Conservation (phyloP, 2,797 vertebrate species). For the Eulemur albifrons region DNA sequence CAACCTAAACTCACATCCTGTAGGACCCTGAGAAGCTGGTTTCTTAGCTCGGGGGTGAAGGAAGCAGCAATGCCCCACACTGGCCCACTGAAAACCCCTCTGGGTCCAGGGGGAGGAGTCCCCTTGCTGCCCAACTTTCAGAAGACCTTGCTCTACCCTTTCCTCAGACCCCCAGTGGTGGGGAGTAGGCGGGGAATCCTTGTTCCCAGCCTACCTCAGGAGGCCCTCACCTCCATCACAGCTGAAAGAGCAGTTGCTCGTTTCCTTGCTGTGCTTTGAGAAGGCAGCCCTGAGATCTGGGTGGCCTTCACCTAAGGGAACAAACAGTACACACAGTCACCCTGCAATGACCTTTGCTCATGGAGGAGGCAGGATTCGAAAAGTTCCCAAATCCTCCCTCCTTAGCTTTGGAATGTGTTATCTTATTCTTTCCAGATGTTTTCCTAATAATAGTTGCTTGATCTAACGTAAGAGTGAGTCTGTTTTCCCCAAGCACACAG, state of each 20-base stretch:
- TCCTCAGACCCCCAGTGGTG: background rate
- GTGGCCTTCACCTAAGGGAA: constrained; percentile 39
- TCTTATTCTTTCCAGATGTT: constrained; percentile 73
- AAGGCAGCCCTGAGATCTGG: background rate
- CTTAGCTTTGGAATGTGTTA: background rate
- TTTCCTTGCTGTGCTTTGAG: background rate
- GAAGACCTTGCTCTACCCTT: background rate
- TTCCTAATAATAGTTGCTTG: constrained; percentile 30
- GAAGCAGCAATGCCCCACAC: background rate
- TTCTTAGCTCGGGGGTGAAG: background rate
- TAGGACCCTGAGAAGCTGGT: background rate
- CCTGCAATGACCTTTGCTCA: background rate
- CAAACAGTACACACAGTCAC: constrained; percentile 10
- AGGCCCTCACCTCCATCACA: background rate
- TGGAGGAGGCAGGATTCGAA: background rate
- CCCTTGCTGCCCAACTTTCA: background rate
- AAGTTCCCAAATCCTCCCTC: background rate
- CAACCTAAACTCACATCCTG: background rate
- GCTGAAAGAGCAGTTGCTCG: background rate
- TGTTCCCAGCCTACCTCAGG: background rate
- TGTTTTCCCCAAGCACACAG: background rate
- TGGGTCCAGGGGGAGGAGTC: background rate
- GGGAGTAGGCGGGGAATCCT: background rate
- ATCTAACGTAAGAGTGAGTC: constrained; percentile 16
- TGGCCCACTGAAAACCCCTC: background rate